phyloP scores from a whole-genome alignment of 2,113 vertebrate genomes.

The Solenodon paradoxus region DNA sequence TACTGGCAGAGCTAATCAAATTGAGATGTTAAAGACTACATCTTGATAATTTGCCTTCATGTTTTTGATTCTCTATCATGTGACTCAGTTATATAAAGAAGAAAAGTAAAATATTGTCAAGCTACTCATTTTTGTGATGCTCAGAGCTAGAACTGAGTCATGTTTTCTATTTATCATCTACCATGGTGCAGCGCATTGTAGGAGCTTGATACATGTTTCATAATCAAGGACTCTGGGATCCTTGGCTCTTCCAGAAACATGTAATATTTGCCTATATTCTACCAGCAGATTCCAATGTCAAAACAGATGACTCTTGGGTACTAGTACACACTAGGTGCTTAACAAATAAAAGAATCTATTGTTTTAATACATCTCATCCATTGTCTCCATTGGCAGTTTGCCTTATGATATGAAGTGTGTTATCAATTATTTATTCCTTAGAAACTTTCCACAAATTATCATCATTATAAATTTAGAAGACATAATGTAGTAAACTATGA shows the following conservation, averaged over 20 bases:
- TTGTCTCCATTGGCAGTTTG: neutral
- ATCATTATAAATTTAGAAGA: slow-evolving; percentile 57
- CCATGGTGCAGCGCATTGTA: neutral
- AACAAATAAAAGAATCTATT: neutral
- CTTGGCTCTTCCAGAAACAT: neutral
- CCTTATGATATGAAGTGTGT: neutral
- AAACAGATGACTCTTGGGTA: neutral
- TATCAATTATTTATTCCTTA: slow-evolving; percentile 54
- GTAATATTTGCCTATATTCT: neutral
- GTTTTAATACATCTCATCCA: neutral
- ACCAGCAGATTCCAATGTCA: neutral
- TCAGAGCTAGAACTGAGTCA: neutral
- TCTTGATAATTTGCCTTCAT: neutral
- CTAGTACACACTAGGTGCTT: neutral
- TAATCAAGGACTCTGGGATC: neutral
- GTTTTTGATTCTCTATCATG: neutral
- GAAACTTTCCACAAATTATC: slow-evolving; percentile 22
- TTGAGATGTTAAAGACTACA: neutral
- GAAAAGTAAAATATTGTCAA: neutral
- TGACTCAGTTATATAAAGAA: neutral
- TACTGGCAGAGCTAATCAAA: neutral
- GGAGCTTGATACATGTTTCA: neutral
- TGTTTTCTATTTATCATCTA: neutral
- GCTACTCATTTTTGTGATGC: neutral
- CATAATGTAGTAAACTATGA: slow-evolving; percentile 18